Conservation (phyloP, 2,113 vertebrate species). For the Elgaria multicarinata region DNA sequence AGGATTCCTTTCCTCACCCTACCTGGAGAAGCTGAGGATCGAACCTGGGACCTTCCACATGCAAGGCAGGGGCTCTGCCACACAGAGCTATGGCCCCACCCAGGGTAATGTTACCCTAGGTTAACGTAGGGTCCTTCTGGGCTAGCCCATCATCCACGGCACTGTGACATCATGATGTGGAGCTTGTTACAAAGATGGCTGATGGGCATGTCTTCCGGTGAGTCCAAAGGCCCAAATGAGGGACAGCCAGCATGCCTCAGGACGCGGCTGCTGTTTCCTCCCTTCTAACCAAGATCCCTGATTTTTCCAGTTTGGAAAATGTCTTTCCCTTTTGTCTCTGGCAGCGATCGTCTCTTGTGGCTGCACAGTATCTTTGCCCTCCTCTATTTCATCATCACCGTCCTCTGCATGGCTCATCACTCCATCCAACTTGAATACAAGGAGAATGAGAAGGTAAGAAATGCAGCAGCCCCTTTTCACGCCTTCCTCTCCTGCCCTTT, state of each 20-base stretch:
- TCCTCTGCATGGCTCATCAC: slow-evolving; percentile 93
- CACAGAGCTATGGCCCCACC: too few species aligned
- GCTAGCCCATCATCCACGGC: neutral
- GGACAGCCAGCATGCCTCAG: neutral
- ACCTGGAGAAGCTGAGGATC: too few species aligned
- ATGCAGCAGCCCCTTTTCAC: neutral
- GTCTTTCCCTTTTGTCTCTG: neutral
- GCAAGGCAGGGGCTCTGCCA: too few species aligned
- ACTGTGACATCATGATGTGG: neutral
- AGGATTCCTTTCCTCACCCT: too few species aligned
- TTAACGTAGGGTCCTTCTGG: neutral
- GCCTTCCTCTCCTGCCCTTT: neutral
- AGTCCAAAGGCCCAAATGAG: neutral
- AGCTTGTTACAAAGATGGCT: neutral
- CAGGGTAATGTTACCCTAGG: neutral
- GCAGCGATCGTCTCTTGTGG: slow-evolving; percentile 91
- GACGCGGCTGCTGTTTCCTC: neutral
- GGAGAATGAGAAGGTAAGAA: slow-evolving; percentile 88
- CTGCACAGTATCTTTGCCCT: slow-evolving; percentile 91
- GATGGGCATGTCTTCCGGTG: neutral
- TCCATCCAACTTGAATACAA: slow-evolving; percentile 86
- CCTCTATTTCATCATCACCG: slow-evolving; percentile 91
- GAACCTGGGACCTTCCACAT: too few species aligned
- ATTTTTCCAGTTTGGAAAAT: neutral
- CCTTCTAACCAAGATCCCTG: neutral